Evolutionary conservation across 1,140 invertebrate species (phyloP).

Genomic region (Caligus rogercresseyi): DNA sequence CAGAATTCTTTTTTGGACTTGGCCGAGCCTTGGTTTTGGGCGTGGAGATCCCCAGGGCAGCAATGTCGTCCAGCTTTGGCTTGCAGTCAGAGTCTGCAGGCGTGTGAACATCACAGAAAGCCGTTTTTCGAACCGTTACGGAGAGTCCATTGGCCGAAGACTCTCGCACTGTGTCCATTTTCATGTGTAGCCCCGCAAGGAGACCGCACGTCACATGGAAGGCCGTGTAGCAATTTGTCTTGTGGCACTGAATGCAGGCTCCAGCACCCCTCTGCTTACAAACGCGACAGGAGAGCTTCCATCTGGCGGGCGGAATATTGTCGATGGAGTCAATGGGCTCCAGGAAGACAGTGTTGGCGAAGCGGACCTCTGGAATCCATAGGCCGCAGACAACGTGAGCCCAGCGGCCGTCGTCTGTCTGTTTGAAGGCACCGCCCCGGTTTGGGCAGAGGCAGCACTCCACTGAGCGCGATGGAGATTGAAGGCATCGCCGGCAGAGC

Average conservation of each 20-base stretch:
- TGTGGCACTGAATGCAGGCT: slow-evolving; percentile 95
- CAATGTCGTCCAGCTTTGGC: slow-evolving; percentile 21
- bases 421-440: slow-evolving; percentile 86
- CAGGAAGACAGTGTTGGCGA: slow-evolving; percentile 85
- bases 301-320: slow-evolving; percentile 80
- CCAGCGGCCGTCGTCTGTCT: slow-evolving; percentile 89
- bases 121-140: slow-evolving; percentile 73
- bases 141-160: slow-evolving; percentile 32
- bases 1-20: slow-evolving; percentile 12
- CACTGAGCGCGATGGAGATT: slow-evolving; percentile 83
- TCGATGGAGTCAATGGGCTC: slow-evolving; percentile 93
- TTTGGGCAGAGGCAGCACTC: slow-evolving; percentile 95
- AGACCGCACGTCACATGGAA: slow-evolving; percentile 98
- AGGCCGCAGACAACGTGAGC: slow-evolving; percentile 95
- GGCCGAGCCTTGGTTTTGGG: not conserved
- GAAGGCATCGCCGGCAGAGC: slow-evolving; percentile 81
- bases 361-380: slow-evolving; percentile 96
- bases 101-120: slow-evolving; percentile 85
- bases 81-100: slow-evolving; percentile 47
- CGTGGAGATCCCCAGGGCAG: slow-evolving; percentile 10
- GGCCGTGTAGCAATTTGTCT: slow-evolving; percentile 84
- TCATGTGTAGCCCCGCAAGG: slow-evolving; percentile 83
- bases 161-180: slow-evolving; percentile 76
- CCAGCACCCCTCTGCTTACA: slow-evolving; percentile 84
- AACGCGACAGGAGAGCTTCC: slow-evolving; percentile 86